These are phyloP conservation scores for Festucalex cinctus DNA, from an alignment of 2,113 vertebrate genomes.

Conservation along the genomic window DNA sequence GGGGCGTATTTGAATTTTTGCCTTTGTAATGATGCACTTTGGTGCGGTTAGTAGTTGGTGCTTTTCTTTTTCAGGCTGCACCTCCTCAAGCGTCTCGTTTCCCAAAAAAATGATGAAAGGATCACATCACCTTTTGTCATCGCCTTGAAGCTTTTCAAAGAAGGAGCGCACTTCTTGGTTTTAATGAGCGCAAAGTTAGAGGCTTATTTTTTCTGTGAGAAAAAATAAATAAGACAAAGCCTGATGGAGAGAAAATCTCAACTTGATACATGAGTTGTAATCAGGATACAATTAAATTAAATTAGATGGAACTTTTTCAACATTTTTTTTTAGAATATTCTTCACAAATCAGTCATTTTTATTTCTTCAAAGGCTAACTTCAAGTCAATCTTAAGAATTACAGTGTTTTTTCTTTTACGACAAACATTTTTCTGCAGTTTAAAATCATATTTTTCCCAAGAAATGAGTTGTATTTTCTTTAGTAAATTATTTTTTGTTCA, in stretches of 20 bases:
- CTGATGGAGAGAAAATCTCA: background rate
- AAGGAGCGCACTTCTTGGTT: background rate
- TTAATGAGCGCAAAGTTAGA: conserved; percentile 1
- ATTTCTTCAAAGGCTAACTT: no score
- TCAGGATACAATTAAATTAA: no score
- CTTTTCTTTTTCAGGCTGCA: background rate
- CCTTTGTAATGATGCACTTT: background rate
- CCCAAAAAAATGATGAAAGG: background rate
- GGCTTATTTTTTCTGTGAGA: background rate
- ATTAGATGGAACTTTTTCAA: no score
- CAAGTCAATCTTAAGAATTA: no score
- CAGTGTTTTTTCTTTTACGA: no score
- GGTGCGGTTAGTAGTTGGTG: background rate
- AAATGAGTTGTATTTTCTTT: no score
- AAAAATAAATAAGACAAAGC: background rate
- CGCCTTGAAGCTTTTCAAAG: background rate
- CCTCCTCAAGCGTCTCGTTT: background rate
- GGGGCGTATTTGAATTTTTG: background rate
- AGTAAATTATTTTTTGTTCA: no score
- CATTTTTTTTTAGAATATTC: no score
- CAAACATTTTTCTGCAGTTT: no score
- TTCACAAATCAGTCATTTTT: no score
- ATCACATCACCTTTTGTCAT: background rate
- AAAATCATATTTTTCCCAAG: no score
- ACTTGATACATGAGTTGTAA: no score